Percentiles rank a stretch among this genome's conserved stretches.
Evolutionary conservation across 2,888 invertebrate species (phyloP).

Genomic region (Protonemura montana): DNA sequence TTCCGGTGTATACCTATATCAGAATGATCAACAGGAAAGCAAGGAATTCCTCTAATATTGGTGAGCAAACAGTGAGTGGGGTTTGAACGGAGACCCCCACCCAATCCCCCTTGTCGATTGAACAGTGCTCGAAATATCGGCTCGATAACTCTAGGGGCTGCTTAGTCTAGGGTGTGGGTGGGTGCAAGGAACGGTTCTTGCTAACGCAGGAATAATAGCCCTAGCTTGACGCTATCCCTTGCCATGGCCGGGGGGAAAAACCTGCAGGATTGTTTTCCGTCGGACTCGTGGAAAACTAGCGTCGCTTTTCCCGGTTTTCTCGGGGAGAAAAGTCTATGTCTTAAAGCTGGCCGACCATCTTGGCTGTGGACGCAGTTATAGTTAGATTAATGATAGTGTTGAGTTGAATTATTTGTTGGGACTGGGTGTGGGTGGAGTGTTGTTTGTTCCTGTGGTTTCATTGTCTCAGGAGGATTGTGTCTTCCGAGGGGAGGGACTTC

Average conservation of each 20-base stretch:
- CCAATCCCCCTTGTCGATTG: slow-evolving; percentile 23
- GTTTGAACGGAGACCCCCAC: not conserved
- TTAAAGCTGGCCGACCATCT: not conserved
- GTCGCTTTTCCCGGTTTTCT: not conserved
- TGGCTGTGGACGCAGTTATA: not conserved
- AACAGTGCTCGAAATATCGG: slow-evolving; percentile 15
- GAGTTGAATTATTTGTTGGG: not conserved
- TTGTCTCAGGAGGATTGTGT: not conserved
- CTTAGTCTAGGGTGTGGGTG: too few species aligned
- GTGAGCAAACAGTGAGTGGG: not conserved
- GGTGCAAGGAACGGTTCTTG: not conserved
- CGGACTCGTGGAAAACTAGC: not conserved
- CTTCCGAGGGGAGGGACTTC: not conserved
- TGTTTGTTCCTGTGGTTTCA: not conserved
- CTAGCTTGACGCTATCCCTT: not conserved
- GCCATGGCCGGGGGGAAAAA: not conserved
- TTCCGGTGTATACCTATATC: too few species aligned
- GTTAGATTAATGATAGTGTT: not conserved
- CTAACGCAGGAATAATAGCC: slow-evolving; percentile 42
- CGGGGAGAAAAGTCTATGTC: not conserved
- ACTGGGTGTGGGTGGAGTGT: not conserved
- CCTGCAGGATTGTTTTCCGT: not conserved
- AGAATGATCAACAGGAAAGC: not conserved
- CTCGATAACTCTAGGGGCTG: not conserved
- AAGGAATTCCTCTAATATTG: not conserved